These are phyloP conservation scores for Blastobasis adustella DNA, from an alignment of 2,888 invertebrate genomes.

Conservation along the genomic window DNA sequence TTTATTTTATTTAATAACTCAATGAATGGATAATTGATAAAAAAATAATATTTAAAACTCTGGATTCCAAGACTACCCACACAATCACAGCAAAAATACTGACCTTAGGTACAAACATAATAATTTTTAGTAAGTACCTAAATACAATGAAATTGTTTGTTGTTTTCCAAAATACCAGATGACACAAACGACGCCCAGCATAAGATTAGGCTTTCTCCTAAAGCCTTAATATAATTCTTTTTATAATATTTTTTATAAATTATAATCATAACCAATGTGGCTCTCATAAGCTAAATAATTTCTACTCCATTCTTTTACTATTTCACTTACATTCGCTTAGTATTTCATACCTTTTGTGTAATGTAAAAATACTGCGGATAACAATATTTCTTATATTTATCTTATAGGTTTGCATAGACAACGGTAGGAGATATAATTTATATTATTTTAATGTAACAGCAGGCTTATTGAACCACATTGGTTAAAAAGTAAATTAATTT, in stretches of 20 bases:
- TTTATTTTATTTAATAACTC: background rate
- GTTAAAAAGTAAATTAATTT: conserved; percentile 61
- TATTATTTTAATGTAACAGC: background rate
- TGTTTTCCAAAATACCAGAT: conserved; percentile 14
- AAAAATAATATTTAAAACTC: too few species aligned
- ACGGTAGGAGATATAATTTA: background rate
- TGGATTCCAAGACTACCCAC: too few species aligned
- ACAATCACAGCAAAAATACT: too few species aligned
- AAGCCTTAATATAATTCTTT: conserved; percentile 69
- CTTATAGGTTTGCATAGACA: background rate
- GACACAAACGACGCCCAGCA: conserved; percentile 36
- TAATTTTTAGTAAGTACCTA: background rate
- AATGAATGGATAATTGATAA: background rate
- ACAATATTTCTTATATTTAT: background rate
- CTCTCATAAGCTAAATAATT: too few species aligned
- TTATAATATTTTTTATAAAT: conserved; percentile 45
- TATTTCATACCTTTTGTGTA: too few species aligned
- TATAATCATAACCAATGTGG: conserved; percentile 48
- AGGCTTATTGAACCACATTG: conserved; percentile 40
- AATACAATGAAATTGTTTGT: background rate
- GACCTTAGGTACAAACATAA: too few species aligned
- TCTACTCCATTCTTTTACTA: too few species aligned
- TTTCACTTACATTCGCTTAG: too few species aligned
- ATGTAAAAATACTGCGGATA: too few species aligned
- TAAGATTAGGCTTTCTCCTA: conserved; percentile 61